Evolutionary conservation across 2,113 vertebrate genomes (phyloP).

Genomic region (Chamaea fasciata): DNA sequence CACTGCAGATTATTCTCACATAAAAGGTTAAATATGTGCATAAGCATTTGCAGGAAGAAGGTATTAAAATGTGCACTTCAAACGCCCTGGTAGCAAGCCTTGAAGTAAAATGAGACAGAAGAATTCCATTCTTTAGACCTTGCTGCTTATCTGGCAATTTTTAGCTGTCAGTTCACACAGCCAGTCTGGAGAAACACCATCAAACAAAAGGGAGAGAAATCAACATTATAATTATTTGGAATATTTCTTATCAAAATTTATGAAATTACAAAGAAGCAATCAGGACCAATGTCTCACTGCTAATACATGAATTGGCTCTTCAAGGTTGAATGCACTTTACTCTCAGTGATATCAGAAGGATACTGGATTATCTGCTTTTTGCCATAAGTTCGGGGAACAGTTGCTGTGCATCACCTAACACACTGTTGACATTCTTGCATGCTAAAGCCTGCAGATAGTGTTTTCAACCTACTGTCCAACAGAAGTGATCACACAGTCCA

Average conservation of each 20-base stretch:
- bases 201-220: neutral
- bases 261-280: neutral
- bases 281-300: neutral
- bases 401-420: neutral
- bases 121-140: neutral
- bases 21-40: constrained; percentile 20
- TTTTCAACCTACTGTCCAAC: neutral
- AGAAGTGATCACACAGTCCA: neutral
- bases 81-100: neutral
- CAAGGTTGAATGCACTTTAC: neutral
- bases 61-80: neutral
- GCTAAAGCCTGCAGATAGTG: neutral
- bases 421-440: neutral
- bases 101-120: constrained; percentile 25
- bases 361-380: neutral
- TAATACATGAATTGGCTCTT: neutral
- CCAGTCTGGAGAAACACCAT: neutral
- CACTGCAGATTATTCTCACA: neutral
- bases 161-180: neutral
- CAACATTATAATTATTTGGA: neutral
- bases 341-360: neutral
- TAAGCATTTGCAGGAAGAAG: constrained; percentile 18
- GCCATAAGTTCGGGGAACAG: neutral
- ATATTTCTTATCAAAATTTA: neutral
- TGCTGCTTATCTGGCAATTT: neutral